These are phyloP conservation scores for Bufo gargarizans DNA, from an alignment of 2,113 vertebrate genomes.

Conservation along the genomic window DNA sequence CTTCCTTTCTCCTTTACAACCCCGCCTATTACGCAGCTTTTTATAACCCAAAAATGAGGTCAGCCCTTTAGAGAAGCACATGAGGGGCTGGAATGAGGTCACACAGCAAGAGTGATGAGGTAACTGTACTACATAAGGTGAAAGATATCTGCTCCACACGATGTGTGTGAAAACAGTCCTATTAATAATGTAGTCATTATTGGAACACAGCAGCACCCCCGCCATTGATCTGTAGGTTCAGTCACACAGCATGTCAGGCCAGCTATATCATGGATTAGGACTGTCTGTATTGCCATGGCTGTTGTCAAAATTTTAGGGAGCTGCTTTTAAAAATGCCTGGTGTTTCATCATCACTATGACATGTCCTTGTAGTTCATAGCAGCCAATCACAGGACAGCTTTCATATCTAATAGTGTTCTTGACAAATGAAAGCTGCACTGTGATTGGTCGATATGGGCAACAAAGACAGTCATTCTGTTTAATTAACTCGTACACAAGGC, in stretches of 20 bases:
- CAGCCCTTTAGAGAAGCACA: conserved; percentile 33
- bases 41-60: conserved; percentile 51
- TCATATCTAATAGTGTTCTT: no score
- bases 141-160: neutral
- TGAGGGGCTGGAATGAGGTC: conserved; percentile 35
- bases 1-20: neutral
- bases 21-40: conserved; percentile 39
- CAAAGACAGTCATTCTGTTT: no score
- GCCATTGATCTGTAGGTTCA: neutral
- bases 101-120: conserved; percentile 8
- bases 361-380: neutral
- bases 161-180: neutral
- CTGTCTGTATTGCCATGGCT: neutral
- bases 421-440: no score
- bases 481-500: no score
- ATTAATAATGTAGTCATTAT: conserved; percentile 11
- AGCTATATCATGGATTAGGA: neutral
- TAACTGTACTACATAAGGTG: conserved; percentile 28
- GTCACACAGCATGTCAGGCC: neutral
- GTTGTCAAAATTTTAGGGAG: neutral
- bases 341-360: neutral
- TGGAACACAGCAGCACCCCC: neutral
- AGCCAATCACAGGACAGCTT: no score
- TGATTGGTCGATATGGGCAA: no score
- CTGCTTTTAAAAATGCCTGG: neutral